Conservation (phyloP, 2,113 vertebrate genomes). For the Albula glossodonta region DNA sequence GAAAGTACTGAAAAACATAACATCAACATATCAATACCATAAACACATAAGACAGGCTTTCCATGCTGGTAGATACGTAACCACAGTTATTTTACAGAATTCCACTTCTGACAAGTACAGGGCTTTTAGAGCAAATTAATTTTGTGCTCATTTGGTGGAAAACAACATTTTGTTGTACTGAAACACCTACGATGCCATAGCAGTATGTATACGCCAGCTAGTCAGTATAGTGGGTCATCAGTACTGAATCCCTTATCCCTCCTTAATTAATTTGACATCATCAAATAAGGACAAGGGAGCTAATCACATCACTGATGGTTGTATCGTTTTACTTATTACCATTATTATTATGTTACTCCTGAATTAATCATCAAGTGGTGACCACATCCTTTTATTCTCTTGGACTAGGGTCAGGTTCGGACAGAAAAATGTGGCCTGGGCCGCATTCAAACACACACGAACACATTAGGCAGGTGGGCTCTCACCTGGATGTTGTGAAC, state of each 20-base stretch:
- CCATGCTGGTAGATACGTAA: background rate
- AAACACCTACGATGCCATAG: background rate
- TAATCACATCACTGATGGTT: background rate
- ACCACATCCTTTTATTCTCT: too few relatives aligned
- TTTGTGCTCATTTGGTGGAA: background rate
- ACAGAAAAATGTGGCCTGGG: too few relatives aligned
- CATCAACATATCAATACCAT: background rate
- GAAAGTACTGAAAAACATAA: background rate
- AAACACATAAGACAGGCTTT: background rate
- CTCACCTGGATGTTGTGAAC: slow-evolving; percentile 88
- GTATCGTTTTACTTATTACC: background rate
- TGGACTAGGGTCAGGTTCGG: too few relatives aligned
- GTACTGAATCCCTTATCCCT: too few relatives aligned
- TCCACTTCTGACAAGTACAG: background rate
- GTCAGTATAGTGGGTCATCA: too few relatives aligned
- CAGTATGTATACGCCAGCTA: background rate
- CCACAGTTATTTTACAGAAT: background rate
- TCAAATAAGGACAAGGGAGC: background rate
- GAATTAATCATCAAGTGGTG: too few relatives aligned
- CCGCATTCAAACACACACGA: slow-evolving; percentile 7
- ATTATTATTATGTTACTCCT: too few relatives aligned
- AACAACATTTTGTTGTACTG: background rate
- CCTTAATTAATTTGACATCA: background rate
- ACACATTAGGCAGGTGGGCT: background rate
- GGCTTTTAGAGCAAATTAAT: background rate